A percentile compares a stretch with the other conserved stretches of the same genome.
phyloP scores from a whole-genome alignment of 2,113 vertebrate genomes.

The Upupa epops region DNA sequence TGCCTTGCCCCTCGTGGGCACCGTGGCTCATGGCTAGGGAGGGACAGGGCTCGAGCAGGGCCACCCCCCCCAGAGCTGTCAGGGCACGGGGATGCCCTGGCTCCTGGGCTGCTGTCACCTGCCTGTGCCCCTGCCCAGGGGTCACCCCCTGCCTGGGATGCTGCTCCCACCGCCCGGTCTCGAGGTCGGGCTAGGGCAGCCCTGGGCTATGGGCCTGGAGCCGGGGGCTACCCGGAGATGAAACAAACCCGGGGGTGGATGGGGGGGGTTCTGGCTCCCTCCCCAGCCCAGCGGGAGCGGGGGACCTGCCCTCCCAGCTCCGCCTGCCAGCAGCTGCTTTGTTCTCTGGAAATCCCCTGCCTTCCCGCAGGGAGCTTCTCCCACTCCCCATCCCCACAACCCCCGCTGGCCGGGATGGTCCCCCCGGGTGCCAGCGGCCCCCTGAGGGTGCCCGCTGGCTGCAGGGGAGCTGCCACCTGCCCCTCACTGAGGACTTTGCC shows the following conservation, averaged over 20 bases:
- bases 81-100: rapidly evolving
- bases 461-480: background rate
- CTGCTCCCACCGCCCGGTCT: rapidly evolving
- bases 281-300: conserved; percentile 21
- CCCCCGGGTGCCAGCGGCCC: rapidly evolving
- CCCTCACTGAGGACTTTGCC: conserved; percentile 34
- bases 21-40: rapidly evolving
- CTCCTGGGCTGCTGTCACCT: background rate
- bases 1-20: background rate
- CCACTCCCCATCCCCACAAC: background rate
- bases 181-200: background rate
- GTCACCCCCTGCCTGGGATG: rapidly evolving
- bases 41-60: background rate
- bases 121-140: rapidly evolving
- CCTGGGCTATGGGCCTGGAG: background rate
- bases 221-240: conserved; percentile 33
- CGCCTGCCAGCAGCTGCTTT: conserved; percentile 52
- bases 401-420: rapidly evolving
- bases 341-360: conserved; percentile 58
- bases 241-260: background rate
- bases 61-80: background rate
- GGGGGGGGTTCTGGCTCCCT: conserved; percentile 9
- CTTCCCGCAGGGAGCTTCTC: background rate
- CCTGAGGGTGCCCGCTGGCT: rapidly evolving
- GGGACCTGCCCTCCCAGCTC: background rate